Base-by-base conservation (phyloP, 2,113 vertebrate species). In the Rhinoderma darwinii region DNA sequence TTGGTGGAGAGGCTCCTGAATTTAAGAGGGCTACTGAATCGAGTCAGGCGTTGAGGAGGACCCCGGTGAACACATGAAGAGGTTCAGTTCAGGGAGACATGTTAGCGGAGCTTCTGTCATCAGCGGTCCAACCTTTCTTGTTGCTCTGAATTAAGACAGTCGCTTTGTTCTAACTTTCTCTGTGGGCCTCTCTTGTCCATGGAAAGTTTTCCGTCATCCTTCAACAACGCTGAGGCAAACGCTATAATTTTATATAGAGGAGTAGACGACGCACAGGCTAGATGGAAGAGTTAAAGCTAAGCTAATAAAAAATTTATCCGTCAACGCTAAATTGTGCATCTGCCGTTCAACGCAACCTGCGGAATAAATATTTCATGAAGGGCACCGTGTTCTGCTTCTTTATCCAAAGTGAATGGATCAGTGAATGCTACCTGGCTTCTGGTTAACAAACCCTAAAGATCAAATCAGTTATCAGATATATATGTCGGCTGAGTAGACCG, bases 101-200 rank as follows among this genome's bases (percentile, higher is more conserved):
- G 83, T 84, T 84, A 75, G 30, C 30, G 44, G 82, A 83, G 82
- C 30, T 78, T 39, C 84, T 85, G 73, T 77, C 84, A 85, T 85
- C 39, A 20, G 3, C 15, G 30, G 56, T 47, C 78, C 73, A 47
- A 59, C n/a, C 1, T 5, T 0, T 2, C 41, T n/a, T 35, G 8
- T 12, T 70, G 77, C 82, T 82, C 87, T n/a, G 78, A 39, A 59
- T 25, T 41, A 37, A 61, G 54, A 14, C 39, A 1, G 37, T 18
- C 15, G 63, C 79, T 82, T 43, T 82, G 15, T 63, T 41, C 56
- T 50, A 56, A 63, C 56, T 61, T 81, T 61, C 54, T 63, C 56
- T 32, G 37, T n/a, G 27, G 12, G 7, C 51, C 25, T 41, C 7
- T 11, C 25, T 41, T 61, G 10, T 30, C n/a, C 54, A 43, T 11